A percentile compares a stretch with the other conserved stretches of the same genome.
Evolutionary conservation across 2,113 vertebrate species (phyloP).

Genomic region (Misgurnus mizolepis): DNA sequence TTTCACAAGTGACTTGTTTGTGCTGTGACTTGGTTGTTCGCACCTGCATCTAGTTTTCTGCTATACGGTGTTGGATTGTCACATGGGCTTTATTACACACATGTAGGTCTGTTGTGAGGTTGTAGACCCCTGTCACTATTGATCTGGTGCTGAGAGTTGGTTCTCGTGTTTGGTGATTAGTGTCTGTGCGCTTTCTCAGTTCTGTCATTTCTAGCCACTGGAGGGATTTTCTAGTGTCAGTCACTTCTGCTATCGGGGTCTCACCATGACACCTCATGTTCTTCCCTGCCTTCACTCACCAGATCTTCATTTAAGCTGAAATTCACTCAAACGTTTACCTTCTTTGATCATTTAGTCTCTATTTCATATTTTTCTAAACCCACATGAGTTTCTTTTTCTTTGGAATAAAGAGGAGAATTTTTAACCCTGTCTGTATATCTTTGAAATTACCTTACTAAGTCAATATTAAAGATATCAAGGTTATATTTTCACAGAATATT

Average conservation of each 20-base stretch:
- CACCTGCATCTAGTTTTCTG: neutral
- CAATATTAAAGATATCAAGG: too few species aligned
- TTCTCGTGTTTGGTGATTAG: constrained; percentile 5
- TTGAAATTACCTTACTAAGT: too few species aligned
- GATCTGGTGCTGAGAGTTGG: constrained; percentile 1
- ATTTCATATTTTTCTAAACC: too few species aligned
- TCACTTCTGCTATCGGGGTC: neutral
- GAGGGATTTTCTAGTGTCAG: constrained; percentile 10
- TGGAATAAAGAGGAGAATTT: too few species aligned
- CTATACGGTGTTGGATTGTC: neutral
- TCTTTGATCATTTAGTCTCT: too few species aligned
- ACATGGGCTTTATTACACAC: neutral
- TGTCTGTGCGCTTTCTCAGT: constrained; percentile 5
- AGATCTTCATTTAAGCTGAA: neutral
- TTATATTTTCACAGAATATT: too few species aligned
- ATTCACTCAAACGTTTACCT: neutral
- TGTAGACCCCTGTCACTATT: constrained; percentile 30
- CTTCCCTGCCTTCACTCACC: neutral
- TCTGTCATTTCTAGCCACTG: neutral
- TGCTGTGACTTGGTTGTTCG: neutral
- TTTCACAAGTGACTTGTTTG: neutral
- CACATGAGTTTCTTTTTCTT: too few species aligned
- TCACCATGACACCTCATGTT: neutral
- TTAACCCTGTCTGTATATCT: too few species aligned
- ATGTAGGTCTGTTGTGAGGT: neutral